A percentile compares a stretch with the other conserved stretches of the same genome.
Evolutionary conservation across 2,888 invertebrate species (phyloP).

Genomic region (Argynnis bischoffii): DNA sequence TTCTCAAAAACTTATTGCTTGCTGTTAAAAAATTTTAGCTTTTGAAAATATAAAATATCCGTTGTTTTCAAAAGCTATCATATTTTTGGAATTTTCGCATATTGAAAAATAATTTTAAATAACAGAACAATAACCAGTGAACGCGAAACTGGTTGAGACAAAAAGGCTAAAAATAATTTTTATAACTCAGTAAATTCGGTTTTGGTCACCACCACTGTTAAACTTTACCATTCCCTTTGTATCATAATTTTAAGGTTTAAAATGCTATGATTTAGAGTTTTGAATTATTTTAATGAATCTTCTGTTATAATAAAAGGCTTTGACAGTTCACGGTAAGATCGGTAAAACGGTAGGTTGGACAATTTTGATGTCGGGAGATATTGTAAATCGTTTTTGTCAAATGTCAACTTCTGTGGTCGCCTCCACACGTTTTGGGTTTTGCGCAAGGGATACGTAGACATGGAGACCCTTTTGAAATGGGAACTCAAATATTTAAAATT

Average conservation of each 20-base stretch:
- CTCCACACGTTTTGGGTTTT: conserved; percentile 51
- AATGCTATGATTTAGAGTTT: conserved; percentile 32
- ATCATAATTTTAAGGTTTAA: conserved; percentile 33
- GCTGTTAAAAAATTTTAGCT: no score
- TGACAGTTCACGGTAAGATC: conserved; percentile 79
- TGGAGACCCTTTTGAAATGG: conserved; percentile 13
- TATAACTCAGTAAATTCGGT: conserved; percentile 73
- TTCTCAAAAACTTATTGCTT: no score
- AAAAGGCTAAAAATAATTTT: conserved; percentile 59
- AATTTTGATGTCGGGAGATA: conserved; percentile 75
- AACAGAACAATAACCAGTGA: conserved; percentile 41
- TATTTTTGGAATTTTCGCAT: background rate
- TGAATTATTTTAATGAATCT: conserved; percentile 37
- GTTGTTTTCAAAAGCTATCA: no score
- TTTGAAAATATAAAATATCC: no score
- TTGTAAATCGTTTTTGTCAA: conserved; percentile 75
- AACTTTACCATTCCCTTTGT: conserved; percentile 38
- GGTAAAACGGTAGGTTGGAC: conserved; percentile 76
- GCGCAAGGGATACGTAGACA: conserved; percentile 45
- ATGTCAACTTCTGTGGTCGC: conserved; percentile 79
- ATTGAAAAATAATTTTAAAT: conserved; percentile 21
- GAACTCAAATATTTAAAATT: no score
- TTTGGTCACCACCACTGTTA: conserved; percentile 69
- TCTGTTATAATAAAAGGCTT: conserved; percentile 63
- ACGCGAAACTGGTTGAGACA: conserved; percentile 42